Evolutionary conservation across 2,888 invertebrate species (phyloP).

Genomic region (Subacronicta megacephala): DNA sequence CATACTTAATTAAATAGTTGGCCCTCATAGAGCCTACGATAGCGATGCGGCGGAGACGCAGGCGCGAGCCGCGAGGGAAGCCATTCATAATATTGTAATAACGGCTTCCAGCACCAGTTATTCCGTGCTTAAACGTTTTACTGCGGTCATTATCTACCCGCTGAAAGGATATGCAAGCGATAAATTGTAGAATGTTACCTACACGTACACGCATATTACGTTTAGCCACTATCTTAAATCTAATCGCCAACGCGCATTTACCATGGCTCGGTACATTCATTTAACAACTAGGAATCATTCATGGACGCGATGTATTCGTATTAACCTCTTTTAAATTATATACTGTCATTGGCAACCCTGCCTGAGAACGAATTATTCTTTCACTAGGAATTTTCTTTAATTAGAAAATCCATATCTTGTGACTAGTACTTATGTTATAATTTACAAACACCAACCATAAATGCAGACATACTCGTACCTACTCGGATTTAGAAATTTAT

Average conservation of each 20-base stretch:
- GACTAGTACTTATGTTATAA: too few relatives aligned
- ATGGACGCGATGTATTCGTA: too few relatives aligned
- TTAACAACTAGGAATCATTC: background rate
- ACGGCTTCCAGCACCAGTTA: conserved; percentile 87
- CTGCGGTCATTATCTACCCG: conserved; percentile 89
- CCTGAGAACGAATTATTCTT: too few relatives aligned
- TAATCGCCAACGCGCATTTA: conserved; percentile 40
- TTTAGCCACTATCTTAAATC: conserved; percentile 50
- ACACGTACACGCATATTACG: conserved; percentile 75
- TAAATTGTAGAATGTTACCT: conserved; percentile 84
- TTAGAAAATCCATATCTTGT: too few relatives aligned
- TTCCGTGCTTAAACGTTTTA: conserved; percentile 89
- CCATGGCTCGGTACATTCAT: conserved; percentile 22
- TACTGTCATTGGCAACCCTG: too few relatives aligned
- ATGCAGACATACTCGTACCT: background rate
- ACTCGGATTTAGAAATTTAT: too few relatives aligned
- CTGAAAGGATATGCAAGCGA: conserved; percentile 89
- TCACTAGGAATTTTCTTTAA: too few relatives aligned
- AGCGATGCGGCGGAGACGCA: conserved; percentile 43
- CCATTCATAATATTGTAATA: conserved; percentile 90
- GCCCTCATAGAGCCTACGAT: conserved; percentile 52
- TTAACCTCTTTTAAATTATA: too few relatives aligned
- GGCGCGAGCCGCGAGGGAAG: conserved; percentile 74
- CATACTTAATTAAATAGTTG: conserved; percentile 4
- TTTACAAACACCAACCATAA: background rate